Evolutionary conservation across 2,113 vertebrate species (phyloP).

Genomic region (Dicrurus megarhynchus): DNA sequence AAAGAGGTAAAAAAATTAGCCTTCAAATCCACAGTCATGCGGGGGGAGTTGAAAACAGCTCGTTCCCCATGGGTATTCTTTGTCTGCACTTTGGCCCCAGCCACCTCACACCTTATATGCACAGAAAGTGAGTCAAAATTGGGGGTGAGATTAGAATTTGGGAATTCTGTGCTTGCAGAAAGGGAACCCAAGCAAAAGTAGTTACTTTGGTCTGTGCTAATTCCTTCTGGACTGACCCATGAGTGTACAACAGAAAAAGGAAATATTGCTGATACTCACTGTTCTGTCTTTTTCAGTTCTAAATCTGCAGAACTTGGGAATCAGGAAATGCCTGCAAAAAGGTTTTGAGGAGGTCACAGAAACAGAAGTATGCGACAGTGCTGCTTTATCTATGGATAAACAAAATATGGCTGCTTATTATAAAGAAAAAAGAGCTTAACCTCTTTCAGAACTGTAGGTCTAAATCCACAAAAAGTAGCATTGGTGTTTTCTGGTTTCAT

Average conservation of each 20-base stretch:
- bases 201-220: background rate
- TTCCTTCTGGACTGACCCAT: background rate
- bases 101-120: background rate
- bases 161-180: background rate
- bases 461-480: background rate
- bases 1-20: background rate
- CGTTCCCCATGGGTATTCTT: background rate
- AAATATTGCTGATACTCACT: background rate
- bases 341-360: conserved; percentile 27
- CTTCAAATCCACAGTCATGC: conserved; percentile 11
- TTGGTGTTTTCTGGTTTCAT: background rate
- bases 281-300: background rate
- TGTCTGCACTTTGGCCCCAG: background rate
- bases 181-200: background rate
- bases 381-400: conserved; percentile 12
- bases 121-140: background rate
- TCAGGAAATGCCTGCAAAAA: conserved; percentile 46
- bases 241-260: background rate
- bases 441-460: background rate
- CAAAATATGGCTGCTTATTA: background rate
- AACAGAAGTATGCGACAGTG: background rate
- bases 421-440: background rate
- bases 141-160: background rate
- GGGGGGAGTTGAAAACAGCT: background rate
- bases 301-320: background rate